A percentile compares a stretch with the other conserved stretches of the same genome.
Evolutionary conservation across 1,140 invertebrate genomes (phyloP).

Genomic region (Drosophila aff.): DNA sequence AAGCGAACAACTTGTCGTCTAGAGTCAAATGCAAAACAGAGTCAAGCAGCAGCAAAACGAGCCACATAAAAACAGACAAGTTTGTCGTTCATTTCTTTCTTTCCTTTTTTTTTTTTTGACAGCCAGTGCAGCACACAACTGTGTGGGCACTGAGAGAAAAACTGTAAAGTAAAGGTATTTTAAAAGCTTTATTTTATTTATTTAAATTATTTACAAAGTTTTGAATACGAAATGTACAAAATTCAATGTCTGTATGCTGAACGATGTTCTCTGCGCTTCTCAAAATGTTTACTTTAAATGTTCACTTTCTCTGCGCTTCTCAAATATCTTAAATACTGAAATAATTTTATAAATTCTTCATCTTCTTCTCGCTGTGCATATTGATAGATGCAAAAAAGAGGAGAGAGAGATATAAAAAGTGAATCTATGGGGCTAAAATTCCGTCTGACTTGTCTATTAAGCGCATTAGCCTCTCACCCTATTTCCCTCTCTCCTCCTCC

Average conservation of each 20-base stretch:
- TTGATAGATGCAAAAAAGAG: neutral
- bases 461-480: conserved; percentile 28
- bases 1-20: conserved; percentile 14
- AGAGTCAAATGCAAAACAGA: conserved; percentile 17
- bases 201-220: neutral
- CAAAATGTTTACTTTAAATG: neutral
- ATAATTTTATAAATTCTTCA: neutral
- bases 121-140: neutral
- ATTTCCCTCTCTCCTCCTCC: no score
- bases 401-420: neutral
- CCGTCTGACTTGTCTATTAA: conserved; percentile 48
- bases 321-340: neutral
- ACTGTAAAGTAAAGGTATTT: neutral
- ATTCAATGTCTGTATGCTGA: neutral
- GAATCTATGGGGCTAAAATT: conserved; percentile 11
- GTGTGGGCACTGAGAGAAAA: neutral
- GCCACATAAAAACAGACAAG: conserved; percentile 8
- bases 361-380: neutral
- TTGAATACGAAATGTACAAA: neutral
- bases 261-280: neutral
- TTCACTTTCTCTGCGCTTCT: neutral
- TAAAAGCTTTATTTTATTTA: neutral
- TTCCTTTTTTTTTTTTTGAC: neutral
- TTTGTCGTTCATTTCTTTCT: neutral
- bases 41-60: conserved; percentile 9